Base-by-base conservation (phyloP, 2,888 invertebrate genomes). In the Zygaena filipendulae region DNA sequence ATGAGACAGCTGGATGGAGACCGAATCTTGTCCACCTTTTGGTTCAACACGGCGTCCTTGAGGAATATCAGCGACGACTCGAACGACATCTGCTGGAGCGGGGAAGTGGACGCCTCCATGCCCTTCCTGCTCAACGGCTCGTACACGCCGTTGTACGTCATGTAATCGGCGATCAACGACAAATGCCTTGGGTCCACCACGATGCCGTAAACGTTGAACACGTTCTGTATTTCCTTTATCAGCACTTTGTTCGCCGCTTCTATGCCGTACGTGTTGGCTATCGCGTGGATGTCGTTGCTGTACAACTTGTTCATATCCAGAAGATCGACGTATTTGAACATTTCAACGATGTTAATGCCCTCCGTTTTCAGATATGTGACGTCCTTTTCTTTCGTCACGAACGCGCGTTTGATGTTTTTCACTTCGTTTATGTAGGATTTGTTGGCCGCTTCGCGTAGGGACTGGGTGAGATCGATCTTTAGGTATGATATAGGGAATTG, bases 151-250 rank as follows among this genome's bases (percentile, higher is more conserved):
- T 92, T 91, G 47, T 87, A 95, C 0, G 97, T 99, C 98, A 99
- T 98, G 59, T 97, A 98, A 72, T 99, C 98, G 0, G 98, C 93
- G 28, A 98, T 86, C 3, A 99, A 75, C 0, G 88, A 86, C 49
- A 99, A 82, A 83, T 99, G 99, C 12, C 98, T 84, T 1, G 92
- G 88, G 71, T 98, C 95, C 3, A 99, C 97, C 5, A 87, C 86
- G 50, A 99, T 99, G 13, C 97, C 97, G 52, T 99, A 99, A 1
- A 95, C 95, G 43, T 91, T 91, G 67, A 99, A 99, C 16, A 99
- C 99, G 55, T 94, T 92, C 60, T 91, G 88, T 23, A 99, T 90
- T 82, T 99, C 99, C 70, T 90, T 92, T 7, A 95, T 89, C 31
- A 99, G 91, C 2, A 94, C 92, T 61, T 87, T 87, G 26, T 87